Conservation (phyloP, 2,797 vertebrate genomes). For the Platyrinchus mystaceus region DNA sequence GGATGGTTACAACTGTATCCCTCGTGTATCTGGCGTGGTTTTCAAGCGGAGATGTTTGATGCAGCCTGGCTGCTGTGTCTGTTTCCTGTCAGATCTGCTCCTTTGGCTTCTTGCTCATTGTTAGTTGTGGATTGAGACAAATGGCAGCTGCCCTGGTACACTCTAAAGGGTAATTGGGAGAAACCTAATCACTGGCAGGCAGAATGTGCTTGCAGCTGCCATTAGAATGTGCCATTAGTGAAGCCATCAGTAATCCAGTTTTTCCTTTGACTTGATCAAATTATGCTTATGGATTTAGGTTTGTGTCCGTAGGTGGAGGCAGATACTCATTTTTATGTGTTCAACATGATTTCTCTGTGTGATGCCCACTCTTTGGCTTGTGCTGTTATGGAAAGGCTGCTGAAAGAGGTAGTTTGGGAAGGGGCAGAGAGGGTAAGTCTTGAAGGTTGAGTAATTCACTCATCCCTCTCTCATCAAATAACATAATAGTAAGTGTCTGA, state of each 20-base stretch:
- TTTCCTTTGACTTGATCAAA: constrained; percentile 2
- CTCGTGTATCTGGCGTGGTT: neutral
- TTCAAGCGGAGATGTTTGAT: neutral
- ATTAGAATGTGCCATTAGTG: neutral
- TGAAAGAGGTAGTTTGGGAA: neutral
- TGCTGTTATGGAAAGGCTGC: neutral
- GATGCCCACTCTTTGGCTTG: neutral
- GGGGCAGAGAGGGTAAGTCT: neutral
- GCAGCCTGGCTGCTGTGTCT: neutral
- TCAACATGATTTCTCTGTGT: neutral
- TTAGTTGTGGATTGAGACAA: constrained; percentile 22
- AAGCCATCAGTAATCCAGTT: neutral
- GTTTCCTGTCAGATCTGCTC: neutral
- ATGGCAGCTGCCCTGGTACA: neutral
- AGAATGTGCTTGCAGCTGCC: constrained; percentile 28
- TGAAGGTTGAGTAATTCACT: neutral
- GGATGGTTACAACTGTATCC: neutral
- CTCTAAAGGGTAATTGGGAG: constrained; percentile 27
- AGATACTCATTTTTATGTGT: neutral
- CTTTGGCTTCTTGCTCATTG: neutral
- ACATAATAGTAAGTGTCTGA: neutral
- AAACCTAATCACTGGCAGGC: constrained; percentile 47
- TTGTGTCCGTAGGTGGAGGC: neutral
- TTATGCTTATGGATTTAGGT: neutral
- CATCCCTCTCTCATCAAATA: neutral